phyloP scores from a whole-genome alignment of 2,888 invertebrate genomes.

The Scrobipalpa atriplicella region DNA sequence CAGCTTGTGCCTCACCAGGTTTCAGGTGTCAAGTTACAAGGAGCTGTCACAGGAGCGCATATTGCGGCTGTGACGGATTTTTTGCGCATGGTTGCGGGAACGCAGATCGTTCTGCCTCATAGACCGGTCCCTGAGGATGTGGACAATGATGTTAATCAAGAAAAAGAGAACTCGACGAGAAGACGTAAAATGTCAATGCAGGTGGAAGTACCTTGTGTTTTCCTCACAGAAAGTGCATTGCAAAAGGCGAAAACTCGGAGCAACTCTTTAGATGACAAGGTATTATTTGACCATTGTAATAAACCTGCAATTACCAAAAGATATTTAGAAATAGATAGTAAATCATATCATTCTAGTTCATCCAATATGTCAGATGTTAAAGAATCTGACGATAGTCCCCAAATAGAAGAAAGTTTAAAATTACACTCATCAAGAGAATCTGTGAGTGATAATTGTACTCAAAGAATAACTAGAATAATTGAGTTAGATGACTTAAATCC shows the following conservation, averaged over 20 bases:
- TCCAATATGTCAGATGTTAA: conserved; percentile 60
- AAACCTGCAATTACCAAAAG: conserved; percentile 59
- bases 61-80: conserved; percentile 86
- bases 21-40: conserved; percentile 85
- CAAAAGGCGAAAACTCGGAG: conserved; percentile 75
- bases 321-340: conserved; percentile 62
- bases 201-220: conserved; percentile 80
- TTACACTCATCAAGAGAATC: conserved; percentile 40
- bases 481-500: conserved; percentile 69
- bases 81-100: conserved; percentile 85
- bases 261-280: conserved; percentile 75
- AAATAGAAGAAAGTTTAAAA: conserved; percentile 54
- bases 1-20: conserved; percentile 86
- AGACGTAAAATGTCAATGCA: conserved; percentile 80
- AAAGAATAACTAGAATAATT: conserved; percentile 76
- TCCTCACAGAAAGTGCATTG: conserved; percentile 75
- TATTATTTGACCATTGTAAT: conserved; percentile 66
- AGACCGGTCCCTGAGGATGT: conserved; percentile 67
- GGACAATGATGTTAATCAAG: conserved; percentile 73
- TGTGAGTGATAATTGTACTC: conserved; percentile 58
- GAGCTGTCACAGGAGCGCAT: conserved; percentile 85
- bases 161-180: conserved; percentile 68
- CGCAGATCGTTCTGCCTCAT: conserved; percentile 83
- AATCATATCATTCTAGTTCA: conserved; percentile 59
- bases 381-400: conserved; percentile 50